phyloP scores from a whole-genome alignment of 1,140 invertebrate genomes.

The Neelides sp. region DNA sequence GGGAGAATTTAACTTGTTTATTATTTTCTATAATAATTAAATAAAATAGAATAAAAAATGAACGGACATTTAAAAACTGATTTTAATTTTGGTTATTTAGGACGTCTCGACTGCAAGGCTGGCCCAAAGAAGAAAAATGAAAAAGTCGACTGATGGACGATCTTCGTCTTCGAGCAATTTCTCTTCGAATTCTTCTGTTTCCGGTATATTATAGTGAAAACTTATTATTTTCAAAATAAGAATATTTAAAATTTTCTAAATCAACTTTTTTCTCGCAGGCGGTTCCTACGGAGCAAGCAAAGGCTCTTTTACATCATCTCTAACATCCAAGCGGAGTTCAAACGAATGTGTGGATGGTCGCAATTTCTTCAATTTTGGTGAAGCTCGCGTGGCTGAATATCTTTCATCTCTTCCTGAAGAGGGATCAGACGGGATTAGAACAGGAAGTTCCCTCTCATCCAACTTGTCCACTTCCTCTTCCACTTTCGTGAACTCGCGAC shows the following conservation, averaged over 20 bases:
- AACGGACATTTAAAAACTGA: background rate
- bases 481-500: conserved; percentile 11
- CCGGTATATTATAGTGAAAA: conserved; percentile 13
- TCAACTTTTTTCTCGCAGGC: conserved; percentile 10
- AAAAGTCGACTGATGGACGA: conserved; percentile 43
- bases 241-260: too few relatives aligned
- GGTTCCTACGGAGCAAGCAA: conserved; percentile 17
- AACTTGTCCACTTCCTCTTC: conserved; percentile 22
- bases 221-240: background rate
- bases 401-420: conserved; percentile 26
- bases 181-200: conserved; percentile 38
- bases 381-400: conserved; percentile 42
- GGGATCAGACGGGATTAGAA: conserved; percentile 10
- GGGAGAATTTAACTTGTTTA: background rate
- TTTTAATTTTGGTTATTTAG: conserved; percentile 29
- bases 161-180: conserved; percentile 39
- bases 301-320: conserved; percentile 31
- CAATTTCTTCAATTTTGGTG: conserved; percentile 44
- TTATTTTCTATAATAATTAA: background rate
- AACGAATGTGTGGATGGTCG: conserved; percentile 31
- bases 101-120: conserved; percentile 55
- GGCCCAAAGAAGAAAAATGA: conserved; percentile 53
- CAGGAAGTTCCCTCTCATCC: conserved; percentile 25
- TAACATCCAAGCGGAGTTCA: conserved; percentile 36
- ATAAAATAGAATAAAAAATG: background rate